These are phyloP conservation scores for Pungitius pungitius DNA, from an alignment of 2,113 vertebrate species.

Conservation along the genomic window DNA sequence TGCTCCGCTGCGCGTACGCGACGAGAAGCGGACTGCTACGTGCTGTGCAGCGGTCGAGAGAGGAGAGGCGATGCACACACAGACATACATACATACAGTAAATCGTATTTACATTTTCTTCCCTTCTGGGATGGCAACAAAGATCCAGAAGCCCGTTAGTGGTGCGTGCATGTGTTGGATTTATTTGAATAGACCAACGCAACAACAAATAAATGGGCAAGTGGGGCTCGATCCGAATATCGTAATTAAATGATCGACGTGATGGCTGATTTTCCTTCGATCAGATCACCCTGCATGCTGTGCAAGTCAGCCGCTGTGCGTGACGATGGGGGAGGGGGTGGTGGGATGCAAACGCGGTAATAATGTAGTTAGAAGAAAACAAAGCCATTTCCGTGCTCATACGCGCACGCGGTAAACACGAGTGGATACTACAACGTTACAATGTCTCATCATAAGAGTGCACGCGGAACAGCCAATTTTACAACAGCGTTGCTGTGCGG, in stretches of 20 bases:
- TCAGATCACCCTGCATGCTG: slow-evolving; percentile 33
- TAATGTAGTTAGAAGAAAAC: slow-evolving; percentile 7
- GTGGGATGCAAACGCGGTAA: background rate
- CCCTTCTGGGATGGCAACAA: slow-evolving; percentile 39
- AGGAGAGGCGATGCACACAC: background rate
- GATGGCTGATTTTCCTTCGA: slow-evolving; percentile 10
- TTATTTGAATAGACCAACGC: too few relatives aligned
- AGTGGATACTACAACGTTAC: background rate
- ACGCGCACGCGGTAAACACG: slow-evolving; percentile 32
- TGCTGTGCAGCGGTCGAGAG: slow-evolving; percentile 67
- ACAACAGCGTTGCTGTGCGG: slow-evolving; percentile 41
- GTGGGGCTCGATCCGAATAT: background rate
- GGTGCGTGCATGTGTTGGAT: background rate
- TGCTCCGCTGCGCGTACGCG: slow-evolving; percentile 36
- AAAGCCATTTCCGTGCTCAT: slow-evolving; percentile 14
- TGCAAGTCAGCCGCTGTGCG: slow-evolving; percentile 35
- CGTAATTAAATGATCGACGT: slow-evolving; percentile 20
- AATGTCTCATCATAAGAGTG: slow-evolving; percentile 25
- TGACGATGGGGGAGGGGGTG: background rate
- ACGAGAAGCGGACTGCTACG: slow-evolving; percentile 63
- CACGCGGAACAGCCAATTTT: slow-evolving; percentile 11
- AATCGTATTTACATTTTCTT: slow-evolving; percentile 20
- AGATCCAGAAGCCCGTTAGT: slow-evolving; percentile 7
- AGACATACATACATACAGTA: slow-evolving; percentile 8
- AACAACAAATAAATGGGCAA: background rate